Base-by-base conservation (phyloP, 1,140 invertebrate genomes). In the Teleopsis dalmanni region DNA sequence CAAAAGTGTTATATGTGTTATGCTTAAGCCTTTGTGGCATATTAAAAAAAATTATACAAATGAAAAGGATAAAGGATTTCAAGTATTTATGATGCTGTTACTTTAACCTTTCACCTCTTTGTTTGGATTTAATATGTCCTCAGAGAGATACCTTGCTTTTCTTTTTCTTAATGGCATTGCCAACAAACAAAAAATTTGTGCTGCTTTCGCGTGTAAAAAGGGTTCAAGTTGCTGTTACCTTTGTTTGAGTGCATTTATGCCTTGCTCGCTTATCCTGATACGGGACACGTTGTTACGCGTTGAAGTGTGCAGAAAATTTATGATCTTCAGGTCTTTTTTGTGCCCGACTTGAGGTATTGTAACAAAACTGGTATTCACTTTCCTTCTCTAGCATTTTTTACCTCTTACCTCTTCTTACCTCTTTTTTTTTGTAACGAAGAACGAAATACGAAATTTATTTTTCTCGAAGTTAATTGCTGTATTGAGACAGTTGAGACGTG, bases 51-150 rank as follows among this genome's bases (percentile, higher is more conserved):
- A 7, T 14, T 14, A 4, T 10, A 25, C 6, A 26, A n/a, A 18
- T 29, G 26, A 43, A 25, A 43, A 41, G 18, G n/a, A 23, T 19
- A 43, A 29, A 23, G 10, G 14, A 29, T 29, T 31, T 31, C 25
- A 31, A 43, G 27, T 29, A 43, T 29, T 43, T 43, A 43, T 43
- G 27, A 18, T 43, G 27, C 26, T 27, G 41, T 43, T 43, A 43
- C 26, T 29, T 43, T 43, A 43, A 43, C 41, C 41, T 43, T 43
- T 43, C 41, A 43, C 41, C 41, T 43, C 31, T 43, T 31, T 16
- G 19, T 13, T 29, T 27, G 16, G 19, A 29, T 13, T 29, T 29
- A 29, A 29, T 8, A 13, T 13, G 27, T 13, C 7, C 27, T 8
- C 27, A 29, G 7, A 7, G 7, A 13, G 13, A 29, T 29, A 13